Conservation (phyloP, 2,888 invertebrate species). For the Allacma fusca region DNA sequence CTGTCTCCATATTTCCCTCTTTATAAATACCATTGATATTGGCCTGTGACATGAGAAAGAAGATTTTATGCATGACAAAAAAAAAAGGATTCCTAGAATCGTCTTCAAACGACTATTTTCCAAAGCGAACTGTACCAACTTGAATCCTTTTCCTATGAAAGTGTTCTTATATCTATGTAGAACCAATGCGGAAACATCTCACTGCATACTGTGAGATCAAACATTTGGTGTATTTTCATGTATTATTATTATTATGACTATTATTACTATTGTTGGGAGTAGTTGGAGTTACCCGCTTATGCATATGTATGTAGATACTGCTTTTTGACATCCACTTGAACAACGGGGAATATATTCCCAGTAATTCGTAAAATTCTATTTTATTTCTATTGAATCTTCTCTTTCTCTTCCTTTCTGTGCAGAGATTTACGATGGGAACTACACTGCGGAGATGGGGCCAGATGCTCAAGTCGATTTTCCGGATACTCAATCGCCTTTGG, state of each 20-base stretch:
- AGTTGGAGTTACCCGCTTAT: too few relatives aligned
- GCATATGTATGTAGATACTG: too few relatives aligned
- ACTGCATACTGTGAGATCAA: not conserved
- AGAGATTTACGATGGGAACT: slow-evolving; percentile 60
- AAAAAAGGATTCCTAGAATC: not conserved
- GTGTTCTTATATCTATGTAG: too few relatives aligned
- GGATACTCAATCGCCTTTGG: slow-evolving; percentile 58
- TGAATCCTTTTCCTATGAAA: not conserved
- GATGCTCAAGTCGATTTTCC: slow-evolving; percentile 56
- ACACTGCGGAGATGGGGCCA: slow-evolving; percentile 50
- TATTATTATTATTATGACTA: not conserved
- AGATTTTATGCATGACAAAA: slow-evolving; percentile 1
- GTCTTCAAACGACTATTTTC: not conserved
- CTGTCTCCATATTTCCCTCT: not conserved
- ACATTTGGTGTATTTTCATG: not conserved
- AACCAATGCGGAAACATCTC: too few relatives aligned
- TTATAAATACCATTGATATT: not conserved
- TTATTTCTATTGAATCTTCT: not conserved
- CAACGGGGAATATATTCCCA: too few relatives aligned
- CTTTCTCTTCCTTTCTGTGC: slow-evolving; percentile 35
- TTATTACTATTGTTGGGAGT: too few relatives aligned
- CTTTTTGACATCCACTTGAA: not conserved
- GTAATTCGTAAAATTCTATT: not conserved
- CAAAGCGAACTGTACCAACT: not conserved
- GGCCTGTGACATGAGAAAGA: not conserved